Conservation (phyloP, 2,797 vertebrate genomes). For the Gymnothorax reevesii region DNA sequence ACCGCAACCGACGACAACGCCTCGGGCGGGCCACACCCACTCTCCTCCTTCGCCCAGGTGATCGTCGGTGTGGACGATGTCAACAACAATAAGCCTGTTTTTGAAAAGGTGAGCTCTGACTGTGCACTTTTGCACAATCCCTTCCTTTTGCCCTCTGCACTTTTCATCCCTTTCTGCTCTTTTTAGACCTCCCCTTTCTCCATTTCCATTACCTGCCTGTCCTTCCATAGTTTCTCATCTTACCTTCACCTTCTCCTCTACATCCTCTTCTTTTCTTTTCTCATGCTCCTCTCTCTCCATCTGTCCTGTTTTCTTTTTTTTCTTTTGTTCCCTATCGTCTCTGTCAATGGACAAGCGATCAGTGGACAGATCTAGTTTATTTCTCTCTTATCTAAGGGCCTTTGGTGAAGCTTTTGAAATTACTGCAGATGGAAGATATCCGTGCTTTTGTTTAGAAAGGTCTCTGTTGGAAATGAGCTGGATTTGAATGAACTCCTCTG, state of each 20-base stretch:
- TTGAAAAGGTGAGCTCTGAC: constrained; percentile 76
- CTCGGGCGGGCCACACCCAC: constrained; percentile 77
- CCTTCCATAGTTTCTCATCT: not conserved
- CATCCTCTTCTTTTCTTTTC: not conserved
- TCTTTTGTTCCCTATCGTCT: constrained; percentile 7
- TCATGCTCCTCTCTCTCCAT: constrained; percentile 15
- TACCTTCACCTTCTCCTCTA: not conserved
- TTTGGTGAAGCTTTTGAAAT: constrained; percentile 71
- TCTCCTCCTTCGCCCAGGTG: constrained; percentile 79
- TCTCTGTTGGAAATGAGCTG: not conserved
- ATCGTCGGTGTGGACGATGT: constrained; percentile 84
- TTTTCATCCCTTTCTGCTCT: not conserved
- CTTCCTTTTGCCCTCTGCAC: not conserved
- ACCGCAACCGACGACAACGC: constrained; percentile 84
- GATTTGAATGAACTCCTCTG: constrained; percentile 9
- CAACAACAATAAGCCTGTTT: constrained; percentile 89
- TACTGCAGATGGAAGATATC: constrained; percentile 50
- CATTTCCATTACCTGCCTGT: not conserved
- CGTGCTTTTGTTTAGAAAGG: constrained; percentile 25
- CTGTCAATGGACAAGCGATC: constrained; percentile 67
- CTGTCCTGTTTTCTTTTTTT: constrained; percentile 27
- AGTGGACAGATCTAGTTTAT: constrained; percentile 58
- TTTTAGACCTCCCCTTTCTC: not conserved
- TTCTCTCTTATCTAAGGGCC: constrained; percentile 62
- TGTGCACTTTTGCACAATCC: not conserved